Evolutionary conservation across 2,797 vertebrate genomes (phyloP).

Genomic region (Gymnothorax javanicus): DNA sequence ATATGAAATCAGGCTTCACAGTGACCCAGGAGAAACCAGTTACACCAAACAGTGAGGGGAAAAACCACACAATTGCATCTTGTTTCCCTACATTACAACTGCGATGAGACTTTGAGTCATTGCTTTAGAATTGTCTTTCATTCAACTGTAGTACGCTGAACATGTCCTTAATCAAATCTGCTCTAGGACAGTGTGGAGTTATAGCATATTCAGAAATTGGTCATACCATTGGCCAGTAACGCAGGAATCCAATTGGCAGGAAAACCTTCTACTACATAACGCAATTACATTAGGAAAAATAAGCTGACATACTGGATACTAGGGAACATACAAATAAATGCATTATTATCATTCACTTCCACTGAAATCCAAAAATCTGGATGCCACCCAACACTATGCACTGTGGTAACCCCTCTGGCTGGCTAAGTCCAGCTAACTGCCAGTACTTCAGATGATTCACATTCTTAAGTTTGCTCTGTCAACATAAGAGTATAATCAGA

Average conservation of each 20-base stretch:
- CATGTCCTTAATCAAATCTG: not conserved
- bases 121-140: not conserved
- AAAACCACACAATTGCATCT: not conserved
- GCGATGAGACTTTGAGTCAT: not conserved
- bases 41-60: not conserved
- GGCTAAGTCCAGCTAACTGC: not conserved
- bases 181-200: not conserved
- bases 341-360: slow-evolving; percentile 1
- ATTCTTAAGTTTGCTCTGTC: not conserved
- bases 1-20: slow-evolving; percentile 8
- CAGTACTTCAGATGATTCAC: not conserved
- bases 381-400: not conserved
- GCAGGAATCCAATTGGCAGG: not conserved
- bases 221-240: not conserved
- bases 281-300: not conserved
- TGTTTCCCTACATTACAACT: not conserved
- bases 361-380: not conserved
- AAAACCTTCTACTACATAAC: not conserved
- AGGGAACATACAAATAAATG: not conserved
- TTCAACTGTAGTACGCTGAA: not conserved
- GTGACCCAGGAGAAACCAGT: slow-evolving; percentile 12
- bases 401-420: not conserved
- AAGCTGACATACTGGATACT: not conserved
- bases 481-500: not conserved
- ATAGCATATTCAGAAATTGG: not conserved